Percentiles rank a stretch among this genome's conserved stretches.
phyloP scores from a whole-genome alignment of 2,888 invertebrate species.

The Diploptera punctata region DNA sequence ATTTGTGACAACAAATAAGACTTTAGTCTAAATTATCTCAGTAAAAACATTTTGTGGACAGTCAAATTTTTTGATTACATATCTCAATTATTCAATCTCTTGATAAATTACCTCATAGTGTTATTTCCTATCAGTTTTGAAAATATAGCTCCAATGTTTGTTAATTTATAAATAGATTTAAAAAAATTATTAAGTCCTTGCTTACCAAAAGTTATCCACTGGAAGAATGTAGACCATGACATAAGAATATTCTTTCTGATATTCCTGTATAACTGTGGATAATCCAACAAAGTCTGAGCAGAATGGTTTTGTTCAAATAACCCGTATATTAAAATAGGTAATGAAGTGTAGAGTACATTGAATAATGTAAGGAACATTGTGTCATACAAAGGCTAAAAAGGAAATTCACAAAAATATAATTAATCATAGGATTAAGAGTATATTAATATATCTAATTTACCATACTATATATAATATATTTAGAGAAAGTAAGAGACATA shows the following conservation, averaged over 20 bases:
- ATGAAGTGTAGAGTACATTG: constrained; percentile 77
- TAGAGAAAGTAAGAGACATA: no score
- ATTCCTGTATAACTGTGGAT: constrained; percentile 72
- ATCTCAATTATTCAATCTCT: no score
- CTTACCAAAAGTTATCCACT: constrained; percentile 64
- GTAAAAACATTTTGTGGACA: no score
- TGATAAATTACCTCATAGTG: no score
- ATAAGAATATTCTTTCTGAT: constrained; percentile 69
- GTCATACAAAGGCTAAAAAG: constrained; percentile 74
- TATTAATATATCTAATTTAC: background rate
- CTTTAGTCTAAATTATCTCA: no score
- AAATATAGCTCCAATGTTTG: no score
- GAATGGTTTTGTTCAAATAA: constrained; percentile 76
- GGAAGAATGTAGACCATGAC: constrained; percentile 65
- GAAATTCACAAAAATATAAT: constrained; percentile 56
- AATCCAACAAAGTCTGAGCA: constrained; percentile 60
- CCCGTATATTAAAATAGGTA: constrained; percentile 76
- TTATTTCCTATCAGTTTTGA: no score
- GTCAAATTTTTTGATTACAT: no score
- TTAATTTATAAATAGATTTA: no score
- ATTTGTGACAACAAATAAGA: no score
- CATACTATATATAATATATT: no score
- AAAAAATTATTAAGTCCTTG: no score
- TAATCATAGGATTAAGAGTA: background rate
- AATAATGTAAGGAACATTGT: constrained; percentile 76